Evolutionary conservation across 2,113 vertebrate species (phyloP).

Genomic region (Perognathus longimembris): DNA sequence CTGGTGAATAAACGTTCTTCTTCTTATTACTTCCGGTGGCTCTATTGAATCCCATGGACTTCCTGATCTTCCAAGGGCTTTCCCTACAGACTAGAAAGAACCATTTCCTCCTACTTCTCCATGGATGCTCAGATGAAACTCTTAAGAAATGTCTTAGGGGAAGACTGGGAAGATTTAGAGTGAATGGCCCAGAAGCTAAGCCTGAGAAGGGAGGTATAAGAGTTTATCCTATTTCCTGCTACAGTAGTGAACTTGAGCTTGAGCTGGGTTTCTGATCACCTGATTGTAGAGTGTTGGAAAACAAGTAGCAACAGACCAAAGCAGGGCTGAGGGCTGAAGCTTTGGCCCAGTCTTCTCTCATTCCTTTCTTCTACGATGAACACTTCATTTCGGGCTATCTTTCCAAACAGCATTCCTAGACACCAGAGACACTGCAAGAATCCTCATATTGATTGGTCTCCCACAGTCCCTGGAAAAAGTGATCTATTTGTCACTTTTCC

Average conservation of each 20-base stretch:
- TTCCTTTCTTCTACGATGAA: background rate
- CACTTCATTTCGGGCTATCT: background rate
- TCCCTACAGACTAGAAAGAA: background rate
- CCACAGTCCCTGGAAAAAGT: background rate
- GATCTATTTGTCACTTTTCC: background rate
- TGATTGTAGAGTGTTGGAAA: background rate
- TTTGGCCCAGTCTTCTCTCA: background rate
- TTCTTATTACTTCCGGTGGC: background rate
- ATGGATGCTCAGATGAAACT: background rate
- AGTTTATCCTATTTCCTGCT: background rate
- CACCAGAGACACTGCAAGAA: background rate
- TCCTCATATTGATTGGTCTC: background rate
- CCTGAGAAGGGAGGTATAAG: background rate
- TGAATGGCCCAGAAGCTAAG: background rate
- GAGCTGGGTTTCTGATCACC: background rate
- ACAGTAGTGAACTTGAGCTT: background rate
- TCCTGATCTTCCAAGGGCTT: background rate
- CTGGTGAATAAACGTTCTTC: fast-evolving
- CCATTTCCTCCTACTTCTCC: background rate
- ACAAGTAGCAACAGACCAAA: background rate
- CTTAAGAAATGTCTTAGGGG: background rate
- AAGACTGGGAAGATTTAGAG: background rate
- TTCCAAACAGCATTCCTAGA: background rate
- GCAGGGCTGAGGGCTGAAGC: background rate
- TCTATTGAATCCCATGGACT: background rate